phyloP scores from a whole-genome alignment of 2,888 invertebrate genomes.

The Dicyrtomina minuta region DNA sequence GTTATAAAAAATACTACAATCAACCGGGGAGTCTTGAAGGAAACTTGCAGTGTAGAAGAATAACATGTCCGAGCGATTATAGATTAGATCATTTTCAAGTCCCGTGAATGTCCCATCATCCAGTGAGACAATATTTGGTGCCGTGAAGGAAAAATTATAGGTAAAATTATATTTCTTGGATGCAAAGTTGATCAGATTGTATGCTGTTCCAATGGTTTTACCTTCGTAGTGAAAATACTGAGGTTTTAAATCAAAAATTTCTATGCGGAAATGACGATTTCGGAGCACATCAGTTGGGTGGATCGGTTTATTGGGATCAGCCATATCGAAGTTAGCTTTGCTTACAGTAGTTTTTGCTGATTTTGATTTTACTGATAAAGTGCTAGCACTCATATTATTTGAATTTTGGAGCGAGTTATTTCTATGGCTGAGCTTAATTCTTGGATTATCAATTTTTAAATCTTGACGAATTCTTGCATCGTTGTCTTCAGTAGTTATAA shows the following conservation, averaged over 20 bases:
- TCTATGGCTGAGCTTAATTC: too few relatives aligned
- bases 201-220: not conserved
- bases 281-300: not conserved
- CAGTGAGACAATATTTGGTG: not conserved
- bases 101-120: not conserved
- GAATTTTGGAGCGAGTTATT: too few relatives aligned
- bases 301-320: too few relatives aligned
- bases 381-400: too few relatives aligned
- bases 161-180: not conserved
- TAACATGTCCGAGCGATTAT: not conserved
- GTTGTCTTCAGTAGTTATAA: too few relatives aligned
- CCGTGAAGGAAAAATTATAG: not conserved
- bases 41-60: not conserved
- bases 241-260: slow-evolving; percentile 1
- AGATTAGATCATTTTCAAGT: not conserved
- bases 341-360: too few relatives aligned
- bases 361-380: too few relatives aligned
- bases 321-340: too few relatives aligned
- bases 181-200: not conserved
- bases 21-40: not conserved
- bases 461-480: too few relatives aligned
- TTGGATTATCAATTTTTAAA: too few relatives aligned
- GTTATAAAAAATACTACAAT: not conserved
- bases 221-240: not conserved
- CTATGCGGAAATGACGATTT: slow-evolving; percentile 5